A percentile compares a stretch with the other conserved stretches of the same genome.
Conservation (phyloP, 2,888 invertebrate genomes). For the Xanthostigma xanthostigma region DNA sequence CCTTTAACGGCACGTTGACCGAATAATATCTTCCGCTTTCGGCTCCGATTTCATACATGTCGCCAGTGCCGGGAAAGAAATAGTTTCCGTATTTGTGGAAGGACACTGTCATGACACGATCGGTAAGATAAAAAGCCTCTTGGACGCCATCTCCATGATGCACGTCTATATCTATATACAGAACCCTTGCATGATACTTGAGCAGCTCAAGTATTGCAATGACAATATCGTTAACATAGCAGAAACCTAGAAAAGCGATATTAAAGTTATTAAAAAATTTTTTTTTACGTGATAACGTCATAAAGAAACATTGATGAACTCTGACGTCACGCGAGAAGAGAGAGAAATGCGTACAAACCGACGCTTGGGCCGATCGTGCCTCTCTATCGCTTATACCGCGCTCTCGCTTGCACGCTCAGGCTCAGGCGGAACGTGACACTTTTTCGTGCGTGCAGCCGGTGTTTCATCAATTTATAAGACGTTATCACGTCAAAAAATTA, state of each 20-base stretch:
- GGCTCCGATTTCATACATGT: conserved; percentile 96
- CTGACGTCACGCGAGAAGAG: no score
- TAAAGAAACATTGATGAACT: no score
- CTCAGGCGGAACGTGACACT: no score
- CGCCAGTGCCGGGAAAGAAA: conserved; percentile 97
- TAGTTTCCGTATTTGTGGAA: conserved; percentile 98
- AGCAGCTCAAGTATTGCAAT: conserved; percentile 90
- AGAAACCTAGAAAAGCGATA: conserved; percentile 55
- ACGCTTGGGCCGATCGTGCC: no score
- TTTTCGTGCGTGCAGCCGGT: no score
- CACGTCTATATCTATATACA: conserved; percentile 98
- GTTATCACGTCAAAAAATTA: no score
- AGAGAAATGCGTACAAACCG: no score
- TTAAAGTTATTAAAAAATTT: no score
- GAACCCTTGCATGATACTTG: conserved; percentile 83
- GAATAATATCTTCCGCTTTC: conserved; percentile 94
- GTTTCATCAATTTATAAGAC: no score
- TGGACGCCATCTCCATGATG: conserved; percentile 96
- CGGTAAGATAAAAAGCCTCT: conserved; percentile 94
- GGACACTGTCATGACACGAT: conserved; percentile 97
- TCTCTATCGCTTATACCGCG: no score
- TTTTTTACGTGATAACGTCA: no score
- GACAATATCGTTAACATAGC: conserved; percentile 98
- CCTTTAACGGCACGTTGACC: conserved; percentile 93
- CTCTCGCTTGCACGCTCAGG: no score